Base-by-base conservation (phyloP, 2,888 invertebrate genomes). In the Tetropium fuscum region DNA sequence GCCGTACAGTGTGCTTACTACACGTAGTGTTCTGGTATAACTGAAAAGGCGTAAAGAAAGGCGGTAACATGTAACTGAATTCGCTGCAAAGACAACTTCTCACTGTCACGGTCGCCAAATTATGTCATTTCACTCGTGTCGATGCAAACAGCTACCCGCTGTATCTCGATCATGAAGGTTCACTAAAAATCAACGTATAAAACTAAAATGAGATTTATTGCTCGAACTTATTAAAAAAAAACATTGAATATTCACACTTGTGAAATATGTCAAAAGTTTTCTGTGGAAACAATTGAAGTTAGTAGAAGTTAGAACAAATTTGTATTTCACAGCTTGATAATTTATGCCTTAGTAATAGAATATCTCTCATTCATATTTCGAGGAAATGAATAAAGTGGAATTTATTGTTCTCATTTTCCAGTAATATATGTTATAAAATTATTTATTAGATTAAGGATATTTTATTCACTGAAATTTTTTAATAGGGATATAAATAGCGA, bases 391-490 rank as follows among this genome's bases (percentile, higher is more conserved):
- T 2, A 48, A 48, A 48, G 15, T 36, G 22, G 15, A 10, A 27
- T 27, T 27, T 27, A 16, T 13, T 30, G 45, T 18, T 15, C 0
- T 7, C 15, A 22, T 8, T 56, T 48, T 41, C 55, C 41, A 20
- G n/a, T 11, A 27, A 10, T 30, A 30, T 56, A 41, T 55, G 32
- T 56, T 13, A 13, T 41, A n/a, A 30, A 48, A 56, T 20, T 56
- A 32, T 56, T 48, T 47, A 41, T 48, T 19, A 27, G 48, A 45
- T 19, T 55, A n/a, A 25, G 15, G 19, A 30, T 48, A 19, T 56
- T 56, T 48, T 30, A 56, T 53, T 19, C 43, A 6, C 2, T 45
- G 1, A 25, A 38, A 54, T 45, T 30, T 27, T n/a, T 16, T 16
- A 54, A 45, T 36, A 36, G 44, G 36, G 25, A 30, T 10, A 30